Evolutionary conservation across 2,888 invertebrate genomes (phyloP).

Genomic region (Xylota segnis): DNA sequence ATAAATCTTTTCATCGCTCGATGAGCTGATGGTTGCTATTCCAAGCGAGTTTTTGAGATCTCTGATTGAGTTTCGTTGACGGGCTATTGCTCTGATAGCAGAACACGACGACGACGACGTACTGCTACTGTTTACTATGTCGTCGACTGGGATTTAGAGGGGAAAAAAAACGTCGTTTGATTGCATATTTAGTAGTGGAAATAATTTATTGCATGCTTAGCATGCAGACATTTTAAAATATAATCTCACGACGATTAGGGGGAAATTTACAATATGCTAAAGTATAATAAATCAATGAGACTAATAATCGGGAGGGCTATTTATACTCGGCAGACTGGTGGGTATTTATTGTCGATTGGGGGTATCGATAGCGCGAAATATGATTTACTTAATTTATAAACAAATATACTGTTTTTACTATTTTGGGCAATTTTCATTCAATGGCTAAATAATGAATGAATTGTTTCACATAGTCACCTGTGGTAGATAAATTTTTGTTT

Average conservation of each 20-base stretch:
- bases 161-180: constrained; percentile 22
- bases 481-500: background rate
- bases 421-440: background rate
- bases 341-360: constrained; percentile 18
- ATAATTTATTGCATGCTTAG: constrained; percentile 50
- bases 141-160: constrained; percentile 37
- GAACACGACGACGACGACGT: constrained; percentile 3
- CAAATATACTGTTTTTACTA: background rate
- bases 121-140: constrained; percentile 27
- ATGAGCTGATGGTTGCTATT: constrained; percentile 18
- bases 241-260: constrained; percentile 44
- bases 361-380: background rate
- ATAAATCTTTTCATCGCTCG: constrained; percentile 55
- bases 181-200: constrained; percentile 40
- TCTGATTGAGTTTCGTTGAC: constrained; percentile 54
- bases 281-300: constrained; percentile 50
- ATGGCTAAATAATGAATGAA: background rate
- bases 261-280: constrained; percentile 47
- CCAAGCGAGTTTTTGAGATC: constrained; percentile 28
- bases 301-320: constrained; percentile 16
- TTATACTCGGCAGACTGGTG: constrained; percentile 24
- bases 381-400: constrained; percentile 4
- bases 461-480: background rate
- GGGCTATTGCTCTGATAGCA: constrained; percentile 42
- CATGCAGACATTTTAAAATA: constrained; percentile 54